Conservation (phyloP, 2,888 invertebrate species). For the Rotaria socialis region DNA sequence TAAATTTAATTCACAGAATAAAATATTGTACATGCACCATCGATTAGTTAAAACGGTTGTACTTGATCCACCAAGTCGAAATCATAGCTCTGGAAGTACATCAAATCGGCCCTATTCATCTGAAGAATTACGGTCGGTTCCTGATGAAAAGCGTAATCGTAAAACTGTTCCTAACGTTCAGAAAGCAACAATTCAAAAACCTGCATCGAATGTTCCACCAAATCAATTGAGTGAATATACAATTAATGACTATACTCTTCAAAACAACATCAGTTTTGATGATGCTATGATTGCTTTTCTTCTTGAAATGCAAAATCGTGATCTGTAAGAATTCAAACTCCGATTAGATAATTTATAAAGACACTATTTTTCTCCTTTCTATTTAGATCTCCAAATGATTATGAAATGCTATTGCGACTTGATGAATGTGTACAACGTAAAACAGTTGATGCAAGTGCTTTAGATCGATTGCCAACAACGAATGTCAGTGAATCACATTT, state of each 20-base stretch:
- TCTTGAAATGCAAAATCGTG: slow-evolving; percentile 21
- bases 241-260: background rate
- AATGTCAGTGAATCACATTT: slow-evolving; percentile 43
- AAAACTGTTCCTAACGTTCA: too few species aligned
- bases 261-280: background rate
- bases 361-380: background rate
- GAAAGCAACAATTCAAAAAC: too few species aligned
- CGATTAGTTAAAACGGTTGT: background rate
- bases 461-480: slow-evolving; percentile 51
- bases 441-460: slow-evolving; percentile 50
- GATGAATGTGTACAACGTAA: slow-evolving; percentile 55
- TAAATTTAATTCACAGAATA: background rate
- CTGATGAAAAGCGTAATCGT: too few species aligned
- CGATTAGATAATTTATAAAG: background rate
- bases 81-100: background rate
- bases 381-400: slow-evolving; percentile 53
- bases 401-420: slow-evolving; percentile 53
- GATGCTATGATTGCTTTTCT: background rate
- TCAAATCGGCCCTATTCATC: background rate
- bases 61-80: background rate
- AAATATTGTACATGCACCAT: background rate
- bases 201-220: too few species aligned
- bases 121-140: background rate
- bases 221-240: too few species aligned
- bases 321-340: background rate